Evolutionary conservation across 2,888 invertebrate genomes (phyloP).

Genomic region (Drosophila austrosaltans): DNA sequence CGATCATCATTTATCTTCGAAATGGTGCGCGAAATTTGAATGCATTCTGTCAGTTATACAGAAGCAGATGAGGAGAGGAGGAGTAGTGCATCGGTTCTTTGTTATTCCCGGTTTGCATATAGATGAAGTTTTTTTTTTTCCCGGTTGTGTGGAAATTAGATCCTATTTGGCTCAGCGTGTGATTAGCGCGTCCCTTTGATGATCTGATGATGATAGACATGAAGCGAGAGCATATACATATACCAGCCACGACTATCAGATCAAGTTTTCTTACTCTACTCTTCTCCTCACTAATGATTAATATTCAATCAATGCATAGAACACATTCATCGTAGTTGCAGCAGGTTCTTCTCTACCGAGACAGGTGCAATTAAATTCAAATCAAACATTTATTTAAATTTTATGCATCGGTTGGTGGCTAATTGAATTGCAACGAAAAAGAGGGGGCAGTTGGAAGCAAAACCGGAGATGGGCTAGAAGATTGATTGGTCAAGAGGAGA

Average conservation of each 20-base stretch:
- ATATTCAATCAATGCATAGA: conserved; percentile 52
- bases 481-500: conserved; percentile 1
- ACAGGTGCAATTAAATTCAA: conserved; percentile 78
- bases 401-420: conserved; percentile 76
- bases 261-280: conserved; percentile 60
- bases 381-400: conserved; percentile 82
- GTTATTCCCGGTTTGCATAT: conserved; percentile 27
- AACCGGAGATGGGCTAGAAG: not conserved
- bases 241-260: not conserved
- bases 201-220: conserved; percentile 37
- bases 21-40: conserved; percentile 79
- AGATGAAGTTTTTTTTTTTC: conserved; percentile 46
- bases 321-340: conserved; percentile 12
- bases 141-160: conserved; percentile 77
- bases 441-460: not conserved
- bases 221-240: conserved; percentile 29
- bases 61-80: conserved; percentile 25
- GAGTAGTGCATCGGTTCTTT: conserved; percentile 1
- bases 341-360: conserved; percentile 38
- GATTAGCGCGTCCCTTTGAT: conserved; percentile 78
- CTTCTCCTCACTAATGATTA: conserved; percentile 46
- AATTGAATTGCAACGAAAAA: conserved; percentile 59
- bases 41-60: conserved; percentile 74
- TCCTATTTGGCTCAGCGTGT: conserved; percentile 80
- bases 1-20: conserved; percentile 73